Base-by-base conservation (phyloP, 2,113 vertebrate genomes). In the Pandion haliaetus region DNA sequence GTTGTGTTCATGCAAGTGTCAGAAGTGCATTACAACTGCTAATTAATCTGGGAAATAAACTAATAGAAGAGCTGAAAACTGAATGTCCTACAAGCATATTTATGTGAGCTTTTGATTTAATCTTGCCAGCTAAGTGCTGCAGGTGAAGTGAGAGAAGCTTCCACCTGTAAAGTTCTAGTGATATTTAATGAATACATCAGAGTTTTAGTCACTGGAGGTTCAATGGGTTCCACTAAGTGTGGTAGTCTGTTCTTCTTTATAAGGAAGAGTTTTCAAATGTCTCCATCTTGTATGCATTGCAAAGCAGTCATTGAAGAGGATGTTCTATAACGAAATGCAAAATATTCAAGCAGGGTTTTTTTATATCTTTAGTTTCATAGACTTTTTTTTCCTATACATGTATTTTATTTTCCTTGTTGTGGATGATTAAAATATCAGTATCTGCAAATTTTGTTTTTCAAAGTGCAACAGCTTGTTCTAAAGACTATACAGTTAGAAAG, bases 1-100 rank as follows among this genome's bases (percentile, higher is more conserved):
- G 72, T 81, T 82, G 32, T 82, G 38, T 61, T 95, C 63, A 74
- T 90, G 79, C 94, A 97, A 96, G 73, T 96, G 90, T 92, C 96
- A 97, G 70, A 89, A 95, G 40, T 93, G 57, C 88, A 89, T 97
- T 97, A 95, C 25, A 90, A 94, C 96, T 95, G 86, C 90, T 97
- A 87, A 97, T 97, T 97, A 94, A 77, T 93, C 92, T 85, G 63
- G 55, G 38, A 79, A 90, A 86, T 88, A 95, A 94, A 91, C 84
- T 92, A 86, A 92, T 54, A 78, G 54, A 91, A 40, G 45, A 76
- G 58, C 73, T 88, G 47, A 91, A 82, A 96, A 50, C 82, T 76
- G 55, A 95, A 59, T 89, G 94, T 61, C 62, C 55, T 88, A 58
- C 50, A 94, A 84, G 81, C 49, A 17, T 74, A 88, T 96, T 97